Conservation (phyloP, 2,888 invertebrate genomes). For the Sarcophaga carnaria region DNA sequence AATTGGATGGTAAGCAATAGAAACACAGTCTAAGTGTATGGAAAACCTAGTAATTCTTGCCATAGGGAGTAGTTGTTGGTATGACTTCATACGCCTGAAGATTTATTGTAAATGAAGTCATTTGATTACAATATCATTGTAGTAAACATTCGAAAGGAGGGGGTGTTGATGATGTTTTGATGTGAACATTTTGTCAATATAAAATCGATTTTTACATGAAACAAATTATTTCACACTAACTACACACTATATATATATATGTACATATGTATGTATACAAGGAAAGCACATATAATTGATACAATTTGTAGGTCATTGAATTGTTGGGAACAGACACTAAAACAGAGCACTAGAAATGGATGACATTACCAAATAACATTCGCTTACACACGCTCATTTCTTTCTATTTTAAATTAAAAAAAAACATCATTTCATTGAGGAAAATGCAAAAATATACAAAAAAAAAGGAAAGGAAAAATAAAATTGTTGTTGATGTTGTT, state of each 20-base stretch:
- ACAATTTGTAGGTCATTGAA: constrained; percentile 12
- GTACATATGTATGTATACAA: neutral
- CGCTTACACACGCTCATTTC: neutral
- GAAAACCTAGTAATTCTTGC: too few species aligned
- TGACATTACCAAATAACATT: constrained; percentile 1
- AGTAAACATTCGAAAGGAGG: neutral
- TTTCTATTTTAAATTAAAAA: too few species aligned
- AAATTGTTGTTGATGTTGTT: too few species aligned
- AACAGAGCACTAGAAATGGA: constrained; percentile 10
- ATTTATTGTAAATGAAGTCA: neutral
- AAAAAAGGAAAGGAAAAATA: too few species aligned
- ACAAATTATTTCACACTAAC: neutral
- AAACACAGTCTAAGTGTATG: too few species aligned
- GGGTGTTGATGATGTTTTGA: neutral
- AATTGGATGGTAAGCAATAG: too few species aligned
- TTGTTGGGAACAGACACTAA: neutral
- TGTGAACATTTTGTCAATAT: neutral
- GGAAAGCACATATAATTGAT: neutral
- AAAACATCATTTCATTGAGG: neutral
- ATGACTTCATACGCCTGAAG: too few species aligned
- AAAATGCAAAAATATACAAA: too few species aligned
- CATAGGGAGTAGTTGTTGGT: too few species aligned
- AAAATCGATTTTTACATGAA: neutral
- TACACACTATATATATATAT: too few species aligned
- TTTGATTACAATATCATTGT: neutral